phyloP scores from a whole-genome alignment of 1,140 invertebrate genomes.

The Belonocnema kinseyi region DNA sequence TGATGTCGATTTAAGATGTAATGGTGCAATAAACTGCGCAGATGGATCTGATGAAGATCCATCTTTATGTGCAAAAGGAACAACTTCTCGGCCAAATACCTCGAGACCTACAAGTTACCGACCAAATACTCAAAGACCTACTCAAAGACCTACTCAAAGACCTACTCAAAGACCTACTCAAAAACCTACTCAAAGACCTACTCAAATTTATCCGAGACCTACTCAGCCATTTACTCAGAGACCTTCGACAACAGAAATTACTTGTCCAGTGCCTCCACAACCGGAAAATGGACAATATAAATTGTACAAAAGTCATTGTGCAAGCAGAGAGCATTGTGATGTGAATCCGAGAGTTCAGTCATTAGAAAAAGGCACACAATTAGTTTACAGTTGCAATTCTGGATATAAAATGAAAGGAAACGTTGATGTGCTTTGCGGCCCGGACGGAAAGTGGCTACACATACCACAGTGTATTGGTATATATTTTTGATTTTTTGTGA shows the following conservation, averaged over 20 bases:
- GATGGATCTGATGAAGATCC: slow-evolving; percentile 83
- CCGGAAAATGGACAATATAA: slow-evolving; percentile 63
- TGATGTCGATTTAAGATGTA: slow-evolving; percentile 75
- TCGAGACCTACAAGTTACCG: slow-evolving; percentile 16
- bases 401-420: slow-evolving; percentile 57
- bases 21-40: slow-evolving; percentile 78
- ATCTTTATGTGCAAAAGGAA: slow-evolving; percentile 42
- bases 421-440: slow-evolving; percentile 58
- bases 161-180: slow-evolving; percentile 30
- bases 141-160: not conserved
- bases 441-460: slow-evolving; percentile 61
- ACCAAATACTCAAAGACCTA: not conserved
- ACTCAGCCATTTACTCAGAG: no score
- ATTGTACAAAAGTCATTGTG: slow-evolving; percentile 58
- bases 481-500: slow-evolving; percentile 32
- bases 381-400: slow-evolving; percentile 63
- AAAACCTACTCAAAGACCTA: not conserved
- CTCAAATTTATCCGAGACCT: slow-evolving; percentile 36
- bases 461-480: slow-evolving; percentile 63
- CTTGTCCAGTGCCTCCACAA: slow-evolving; percentile 60
- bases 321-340: slow-evolving; percentile 47
- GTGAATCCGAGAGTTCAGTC: slow-evolving; percentile 5
- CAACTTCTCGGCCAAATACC: not conserved
- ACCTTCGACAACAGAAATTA: not conserved
- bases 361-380: slow-evolving; percentile 56